phyloP scores from a whole-genome alignment of 2,888 invertebrate genomes.

The Papilio demoleus region DNA sequence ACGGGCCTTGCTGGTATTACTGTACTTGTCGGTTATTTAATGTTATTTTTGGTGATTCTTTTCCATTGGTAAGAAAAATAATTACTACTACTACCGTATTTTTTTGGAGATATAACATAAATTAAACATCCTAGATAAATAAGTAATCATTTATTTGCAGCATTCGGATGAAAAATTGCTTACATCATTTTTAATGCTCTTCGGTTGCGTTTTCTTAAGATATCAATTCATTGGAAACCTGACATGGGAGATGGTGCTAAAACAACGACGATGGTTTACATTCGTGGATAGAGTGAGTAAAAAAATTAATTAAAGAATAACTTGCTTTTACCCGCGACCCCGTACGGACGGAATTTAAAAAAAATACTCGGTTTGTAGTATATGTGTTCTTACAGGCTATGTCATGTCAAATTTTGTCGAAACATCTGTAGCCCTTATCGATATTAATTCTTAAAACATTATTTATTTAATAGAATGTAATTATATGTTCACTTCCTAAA shows the following conservation, averaged over 20 bases:
- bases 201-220: conserved; percentile 64
- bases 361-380: too few species aligned
- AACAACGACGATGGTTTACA: conserved; percentile 59
- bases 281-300: conserved; percentile 67
- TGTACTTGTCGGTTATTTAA: conserved; percentile 70
- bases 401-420: too few species aligned
- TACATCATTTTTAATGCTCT: conserved; percentile 63
- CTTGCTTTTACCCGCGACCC: too few species aligned
- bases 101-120: too few species aligned
- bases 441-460: too few species aligned
- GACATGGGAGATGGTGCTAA: conserved; percentile 67
- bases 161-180: conserved; percentile 61
- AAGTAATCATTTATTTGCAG: conserved; percentile 50
- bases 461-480: too few species aligned
- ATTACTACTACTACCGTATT: too few species aligned
- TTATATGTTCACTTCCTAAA: too few species aligned
- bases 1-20: conserved; percentile 69
- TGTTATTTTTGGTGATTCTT: conserved; percentile 72
- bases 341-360: too few species aligned
- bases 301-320: conserved; percentile 15
- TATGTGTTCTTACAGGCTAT: too few species aligned
- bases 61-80: conserved; percentile 62
- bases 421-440: too few species aligned
- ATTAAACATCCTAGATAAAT: too few species aligned
- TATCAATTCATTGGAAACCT: conserved; percentile 70